These are phyloP conservation scores for Hermaeophaga mercurialis DNA, from an alignment of 2,888 invertebrate species.

Conservation along the genomic window DNA sequence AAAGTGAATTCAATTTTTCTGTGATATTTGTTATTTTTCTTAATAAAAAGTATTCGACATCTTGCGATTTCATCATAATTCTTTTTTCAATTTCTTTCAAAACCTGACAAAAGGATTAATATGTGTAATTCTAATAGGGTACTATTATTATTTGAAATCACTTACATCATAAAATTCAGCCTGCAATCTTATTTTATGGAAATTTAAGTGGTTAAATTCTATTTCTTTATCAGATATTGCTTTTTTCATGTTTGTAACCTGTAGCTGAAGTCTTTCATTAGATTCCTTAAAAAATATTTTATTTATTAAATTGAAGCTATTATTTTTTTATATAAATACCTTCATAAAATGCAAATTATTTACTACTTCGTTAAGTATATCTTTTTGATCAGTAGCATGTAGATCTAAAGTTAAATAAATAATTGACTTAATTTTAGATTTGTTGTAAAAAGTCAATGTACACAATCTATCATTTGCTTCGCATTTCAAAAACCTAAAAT, in stretches of 20 bases:
- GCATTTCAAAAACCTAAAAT: conserved; percentile 50
- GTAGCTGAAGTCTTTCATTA: conserved; percentile 42
- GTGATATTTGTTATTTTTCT: conserved; percentile 36
- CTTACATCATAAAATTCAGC: conserved; percentile 36
- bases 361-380: conserved; percentile 53
- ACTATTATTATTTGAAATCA: not conserved
- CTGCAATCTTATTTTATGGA: conserved; percentile 39
- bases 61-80: conserved; percentile 25
- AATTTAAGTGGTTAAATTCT: conserved; percentile 39
- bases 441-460: conserved; percentile 52
- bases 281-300: conserved; percentile 28
- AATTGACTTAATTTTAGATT: conserved; percentile 52
- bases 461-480: conserved; percentile 44
- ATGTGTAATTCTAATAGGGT: not conserved
- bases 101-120: conserved; percentile 24
- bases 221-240: conserved; percentile 45
- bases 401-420: conserved; percentile 53
- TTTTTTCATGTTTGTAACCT: conserved; percentile 42
- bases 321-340: conserved; percentile 34
- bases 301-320: not conserved
- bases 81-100: conserved; percentile 29
- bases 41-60: conserved; percentile 30
- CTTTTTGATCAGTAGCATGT: conserved; percentile 50
- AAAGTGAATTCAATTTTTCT: conserved; percentile 42
- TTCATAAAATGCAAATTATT: conserved; percentile 46